Base-by-base conservation (phyloP, 2,113 vertebrate genomes). In the Meleagris gallopavo region DNA sequence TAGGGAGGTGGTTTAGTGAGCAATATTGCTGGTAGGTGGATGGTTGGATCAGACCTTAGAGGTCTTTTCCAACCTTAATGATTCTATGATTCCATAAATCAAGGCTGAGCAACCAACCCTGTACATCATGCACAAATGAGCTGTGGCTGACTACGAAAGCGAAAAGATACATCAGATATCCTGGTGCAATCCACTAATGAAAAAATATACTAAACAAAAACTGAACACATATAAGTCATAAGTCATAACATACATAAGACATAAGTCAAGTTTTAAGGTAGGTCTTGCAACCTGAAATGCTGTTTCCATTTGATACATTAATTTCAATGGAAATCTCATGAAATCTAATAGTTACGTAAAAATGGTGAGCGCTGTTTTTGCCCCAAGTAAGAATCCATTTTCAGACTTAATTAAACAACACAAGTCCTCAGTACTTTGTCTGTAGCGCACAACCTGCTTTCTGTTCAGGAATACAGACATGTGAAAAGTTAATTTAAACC, bases 151-250 rank as follows among this genome's bases (percentile, higher is more conserved):
- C 30, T 64, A 32, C 19, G 19, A 40, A 65, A 46, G 11, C 13
- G 1, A 25, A 30, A 48, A 48, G 13, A 83, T 11, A 3, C 58
- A 14, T 24, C 0, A 1, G 16, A n/a, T 40, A 54, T 43, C n/a
- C 40, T 46, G 17, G 18, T 22, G 20, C 10, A 38, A 64, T 2
- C 0, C 11, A 11, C 11, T 50, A 4, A 5, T 29, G 13, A 36
- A 76, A 58, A 66, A 62, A 32, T 25, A 6, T 24, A 6, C 15
- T 70, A 58, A 69, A 36, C 27, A 40, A 11, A 72, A 72, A 43
- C 5, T 27, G 45, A 66, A 11, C 5, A n/a, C 11, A 43, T 25
- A 3, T 21, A 34, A 76, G 15, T 46, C 40, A 5, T 40, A 40
- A 40, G 40, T 40, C 40, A 40, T 40, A 40, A 40, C 40, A 40